phyloP scores from a whole-genome alignment of 1,140 invertebrate species.

The Drosophila tani region DNA sequence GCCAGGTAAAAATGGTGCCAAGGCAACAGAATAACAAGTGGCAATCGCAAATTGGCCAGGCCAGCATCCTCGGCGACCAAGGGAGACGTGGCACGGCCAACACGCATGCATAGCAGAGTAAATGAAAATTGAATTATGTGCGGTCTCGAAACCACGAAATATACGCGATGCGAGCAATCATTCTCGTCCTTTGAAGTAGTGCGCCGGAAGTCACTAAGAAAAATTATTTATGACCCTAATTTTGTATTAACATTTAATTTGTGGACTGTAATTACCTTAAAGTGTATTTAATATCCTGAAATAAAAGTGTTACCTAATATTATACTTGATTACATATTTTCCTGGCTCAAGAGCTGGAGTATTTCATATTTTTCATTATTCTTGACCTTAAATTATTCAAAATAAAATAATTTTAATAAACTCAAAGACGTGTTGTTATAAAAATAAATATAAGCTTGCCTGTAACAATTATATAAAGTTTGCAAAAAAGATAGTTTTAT shows the following conservation, averaged over 20 bases:
- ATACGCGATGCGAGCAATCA: slow-evolving; percentile 34
- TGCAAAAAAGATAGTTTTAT: background rate
- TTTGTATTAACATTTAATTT: background rate
- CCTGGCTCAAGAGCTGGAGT: rapidly evolving
- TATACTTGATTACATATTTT: background rate
- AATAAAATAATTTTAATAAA: background rate
- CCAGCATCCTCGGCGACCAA: slow-evolving; percentile 26
- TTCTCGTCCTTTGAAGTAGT: slow-evolving; percentile 8
- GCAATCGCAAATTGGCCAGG: slow-evolving; percentile 42
- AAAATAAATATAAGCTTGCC: too few species aligned
- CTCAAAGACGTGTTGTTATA: too few species aligned
- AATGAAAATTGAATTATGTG: slow-evolving; percentile 70
- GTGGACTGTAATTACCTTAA: too few species aligned
- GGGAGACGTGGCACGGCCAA: slow-evolving; percentile 13
- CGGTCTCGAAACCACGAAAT: slow-evolving; percentile 54
- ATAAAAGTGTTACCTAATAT: too few species aligned
- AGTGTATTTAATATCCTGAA: background rate
- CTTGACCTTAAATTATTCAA: too few species aligned
- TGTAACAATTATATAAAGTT: too few species aligned
- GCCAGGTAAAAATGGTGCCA: slow-evolving; percentile 47
- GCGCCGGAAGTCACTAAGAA: slow-evolving; percentile 2
- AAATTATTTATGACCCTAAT: background rate
- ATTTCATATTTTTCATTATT: background rate
- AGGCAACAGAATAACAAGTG: slow-evolving; percentile 44
- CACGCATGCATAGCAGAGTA: slow-evolving; percentile 60